Evolutionary conservation across 2,888 invertebrate species (phyloP).

Genomic region (Coelopa pilipes): DNA sequence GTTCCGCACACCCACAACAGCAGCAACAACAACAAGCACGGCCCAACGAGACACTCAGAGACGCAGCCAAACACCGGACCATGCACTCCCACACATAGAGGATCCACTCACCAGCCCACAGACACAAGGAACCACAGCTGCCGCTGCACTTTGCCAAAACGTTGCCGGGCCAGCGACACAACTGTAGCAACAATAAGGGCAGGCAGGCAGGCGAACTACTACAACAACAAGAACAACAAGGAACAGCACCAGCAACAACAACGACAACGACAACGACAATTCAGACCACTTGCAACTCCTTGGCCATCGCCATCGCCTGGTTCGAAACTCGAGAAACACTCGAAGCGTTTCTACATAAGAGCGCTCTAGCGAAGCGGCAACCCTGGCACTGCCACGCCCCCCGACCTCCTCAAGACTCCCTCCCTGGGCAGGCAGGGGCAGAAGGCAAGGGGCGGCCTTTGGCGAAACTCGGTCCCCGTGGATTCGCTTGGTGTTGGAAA

Average conservation of each 20-base stretch:
- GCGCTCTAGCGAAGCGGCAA: constrained; percentile 18
- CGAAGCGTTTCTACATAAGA: constrained; percentile 13
- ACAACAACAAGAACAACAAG: background rate
- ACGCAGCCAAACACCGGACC: constrained; percentile 24
- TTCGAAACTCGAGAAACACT: constrained; percentile 8
- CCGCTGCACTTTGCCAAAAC: background rate
- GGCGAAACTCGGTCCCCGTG: too few species aligned
- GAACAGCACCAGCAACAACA: background rate
- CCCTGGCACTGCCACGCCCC: too few species aligned
- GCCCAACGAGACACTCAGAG: constrained; percentile 47
- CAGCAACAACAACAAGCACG: background rate
- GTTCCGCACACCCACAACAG: background rate
- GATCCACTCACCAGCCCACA: background rate
- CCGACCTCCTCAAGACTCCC: too few species aligned
- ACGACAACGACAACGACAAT: background rate
- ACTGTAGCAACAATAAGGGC: background rate
- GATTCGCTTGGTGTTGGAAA: too few species aligned
- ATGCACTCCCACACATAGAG: constrained; percentile 34
- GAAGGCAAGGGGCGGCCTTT: too few species aligned
- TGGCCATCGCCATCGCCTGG: too few species aligned
- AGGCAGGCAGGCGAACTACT: too few species aligned
- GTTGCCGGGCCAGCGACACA: background rate
- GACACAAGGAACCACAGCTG: background rate
- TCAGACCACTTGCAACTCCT: background rate
- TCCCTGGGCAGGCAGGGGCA: too few species aligned